Conservation (phyloP, 2,797 vertebrate species). For the Dicrostonyx torquatus region DNA sequence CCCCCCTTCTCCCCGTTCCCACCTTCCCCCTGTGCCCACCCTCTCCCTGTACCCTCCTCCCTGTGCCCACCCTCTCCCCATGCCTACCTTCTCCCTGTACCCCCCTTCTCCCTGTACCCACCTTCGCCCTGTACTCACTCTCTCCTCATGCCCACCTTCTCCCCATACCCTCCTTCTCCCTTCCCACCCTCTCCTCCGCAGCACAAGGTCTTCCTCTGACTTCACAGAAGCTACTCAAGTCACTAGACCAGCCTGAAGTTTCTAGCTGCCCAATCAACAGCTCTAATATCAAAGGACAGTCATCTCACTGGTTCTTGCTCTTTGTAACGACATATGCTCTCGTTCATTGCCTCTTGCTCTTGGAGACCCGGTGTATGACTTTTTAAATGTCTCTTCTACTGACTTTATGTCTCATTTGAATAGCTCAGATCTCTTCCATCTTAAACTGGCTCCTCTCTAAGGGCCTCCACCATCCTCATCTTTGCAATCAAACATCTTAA, state of each 20-base stretch:
- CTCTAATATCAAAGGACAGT: background rate
- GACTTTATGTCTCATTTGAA: background rate
- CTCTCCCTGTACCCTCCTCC: background rate
- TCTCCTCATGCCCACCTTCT: background rate
- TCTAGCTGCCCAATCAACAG: background rate
- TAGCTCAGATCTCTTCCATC: background rate
- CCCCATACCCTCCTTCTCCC: background rate
- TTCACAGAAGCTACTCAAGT: background rate
- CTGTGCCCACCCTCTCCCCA: background rate
- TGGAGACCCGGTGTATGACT: background rate
- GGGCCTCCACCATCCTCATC: background rate
- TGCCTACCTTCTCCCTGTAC: background rate
- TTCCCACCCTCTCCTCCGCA: background rate
- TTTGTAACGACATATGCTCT: background rate
- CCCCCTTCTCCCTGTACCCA: background rate
- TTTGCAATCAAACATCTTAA: background rate
- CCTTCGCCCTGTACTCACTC: background rate
- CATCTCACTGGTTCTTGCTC: background rate
- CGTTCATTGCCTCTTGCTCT: background rate
- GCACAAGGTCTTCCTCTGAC: background rate
- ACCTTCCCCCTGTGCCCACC: no score
- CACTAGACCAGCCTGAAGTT: background rate
- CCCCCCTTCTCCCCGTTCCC: no score
- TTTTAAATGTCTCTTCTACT: background rate
- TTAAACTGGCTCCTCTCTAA: background rate